phyloP scores from a whole-genome alignment of 2,797 vertebrate species.

The Allobates femoralis region DNA sequence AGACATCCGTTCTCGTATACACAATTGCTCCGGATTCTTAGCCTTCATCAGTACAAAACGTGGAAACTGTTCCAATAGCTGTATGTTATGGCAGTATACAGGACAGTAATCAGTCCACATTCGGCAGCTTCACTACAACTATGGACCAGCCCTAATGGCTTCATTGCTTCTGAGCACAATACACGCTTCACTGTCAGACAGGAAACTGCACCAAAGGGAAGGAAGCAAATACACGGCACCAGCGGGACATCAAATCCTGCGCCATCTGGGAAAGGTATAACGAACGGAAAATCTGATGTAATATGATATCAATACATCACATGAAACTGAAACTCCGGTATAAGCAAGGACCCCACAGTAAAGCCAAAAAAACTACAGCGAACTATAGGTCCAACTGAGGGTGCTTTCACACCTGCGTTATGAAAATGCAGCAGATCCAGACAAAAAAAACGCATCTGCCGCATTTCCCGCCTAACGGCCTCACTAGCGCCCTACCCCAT shows the following conservation, averaged over 20 bases:
- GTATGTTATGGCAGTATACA: too few relatives aligned
- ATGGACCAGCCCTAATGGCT: neutral
- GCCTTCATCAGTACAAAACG: too few relatives aligned
- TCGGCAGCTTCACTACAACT: neutral
- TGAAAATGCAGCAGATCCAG: too few relatives aligned
- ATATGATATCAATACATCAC: neutral
- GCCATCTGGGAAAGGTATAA: neutral
- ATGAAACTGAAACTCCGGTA: neutral
- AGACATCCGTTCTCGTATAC: too few relatives aligned
- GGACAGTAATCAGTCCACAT: neutral
- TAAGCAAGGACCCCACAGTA: neutral
- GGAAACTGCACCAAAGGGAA: slow-evolving; percentile 17
- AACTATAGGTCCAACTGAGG: neutral
- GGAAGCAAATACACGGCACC: neutral
- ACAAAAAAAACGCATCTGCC: too few relatives aligned
- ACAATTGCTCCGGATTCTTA: too few relatives aligned
- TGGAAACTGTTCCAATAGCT: too few relatives aligned
- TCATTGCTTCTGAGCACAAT: neutral
- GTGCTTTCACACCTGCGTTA: neutral
- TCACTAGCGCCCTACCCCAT: too few relatives aligned
- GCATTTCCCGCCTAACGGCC: too few relatives aligned
- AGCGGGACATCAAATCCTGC: neutral
- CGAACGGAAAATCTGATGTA: neutral
- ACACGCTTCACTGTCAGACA: neutral
- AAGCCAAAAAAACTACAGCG: neutral